Conservation (phyloP, 1,140 invertebrate genomes). For the Neoseiulus cucumeris region DNA sequence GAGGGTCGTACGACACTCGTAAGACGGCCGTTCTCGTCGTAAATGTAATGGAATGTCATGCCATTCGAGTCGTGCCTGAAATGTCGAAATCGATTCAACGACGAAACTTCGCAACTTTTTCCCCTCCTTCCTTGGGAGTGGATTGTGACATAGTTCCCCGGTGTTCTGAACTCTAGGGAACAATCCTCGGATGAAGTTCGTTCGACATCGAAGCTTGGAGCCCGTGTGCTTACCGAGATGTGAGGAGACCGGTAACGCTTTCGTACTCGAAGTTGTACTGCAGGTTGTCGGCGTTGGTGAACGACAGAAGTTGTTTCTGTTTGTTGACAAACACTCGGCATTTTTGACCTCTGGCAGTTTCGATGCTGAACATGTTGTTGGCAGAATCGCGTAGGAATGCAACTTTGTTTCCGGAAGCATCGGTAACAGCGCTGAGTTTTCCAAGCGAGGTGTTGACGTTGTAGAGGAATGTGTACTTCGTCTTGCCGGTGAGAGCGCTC, state of each 20-base stretch:
- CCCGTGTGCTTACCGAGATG: constrained; percentile 17
- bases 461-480: constrained; percentile 75
- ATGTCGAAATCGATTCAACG: too few relatives aligned
- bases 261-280: constrained; percentile 84
- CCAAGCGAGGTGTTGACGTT: constrained; percentile 91
- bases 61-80: constrained; percentile 64
- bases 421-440: constrained; percentile 71
- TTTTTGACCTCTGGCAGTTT: constrained; percentile 81
- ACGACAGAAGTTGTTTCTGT: constrained; percentile 54
- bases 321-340: constrained; percentile 51
- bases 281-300: constrained; percentile 71
- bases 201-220: too few relatives aligned
- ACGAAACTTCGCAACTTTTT: too few relatives aligned
- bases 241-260: constrained; percentile 61
- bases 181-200: too few relatives aligned
- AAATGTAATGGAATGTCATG: constrained; percentile 76
- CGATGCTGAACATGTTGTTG: constrained; percentile 70
- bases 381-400: constrained; percentile 64
- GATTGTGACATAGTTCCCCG: too few relatives aligned
- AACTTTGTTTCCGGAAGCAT: constrained; percentile 76
- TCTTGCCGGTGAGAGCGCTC: constrained; percentile 77
- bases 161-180: too few relatives aligned
- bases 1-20: constrained; percentile 75
- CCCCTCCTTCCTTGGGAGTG: too few relatives aligned
- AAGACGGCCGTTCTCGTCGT: constrained; percentile 78